phyloP scores from a whole-genome alignment of 2,888 invertebrate genomes.

The Yponomeuta sedellus region DNA sequence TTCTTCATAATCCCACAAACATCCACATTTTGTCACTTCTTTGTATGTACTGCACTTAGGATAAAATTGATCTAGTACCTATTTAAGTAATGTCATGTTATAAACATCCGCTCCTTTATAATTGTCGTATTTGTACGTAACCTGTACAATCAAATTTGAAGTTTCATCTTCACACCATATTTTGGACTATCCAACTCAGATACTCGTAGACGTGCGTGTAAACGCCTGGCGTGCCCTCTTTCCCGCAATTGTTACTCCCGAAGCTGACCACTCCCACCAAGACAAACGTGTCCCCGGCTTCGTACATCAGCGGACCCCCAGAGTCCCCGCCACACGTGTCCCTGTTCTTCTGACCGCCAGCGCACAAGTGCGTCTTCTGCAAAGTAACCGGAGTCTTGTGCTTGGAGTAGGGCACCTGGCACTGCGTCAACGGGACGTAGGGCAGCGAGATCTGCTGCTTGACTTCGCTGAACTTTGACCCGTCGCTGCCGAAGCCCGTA shows the following conservation, averaged over 20 bases:
- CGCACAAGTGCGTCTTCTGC: constrained; percentile 31
- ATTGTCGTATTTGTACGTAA: too few relatives aligned
- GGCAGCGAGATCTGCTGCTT: constrained; percentile 33
- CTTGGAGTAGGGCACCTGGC: constrained; percentile 18
- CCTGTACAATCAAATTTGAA: too few relatives aligned
- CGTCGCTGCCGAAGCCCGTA: constrained; percentile 65
- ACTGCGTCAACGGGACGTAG: constrained; percentile 24
- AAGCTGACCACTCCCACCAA: constrained; percentile 61
- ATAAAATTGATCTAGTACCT: too few relatives aligned
- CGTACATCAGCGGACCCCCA: constrained; percentile 74
- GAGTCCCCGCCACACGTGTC: constrained; percentile 78
- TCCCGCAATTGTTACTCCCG: constrained; percentile 53
- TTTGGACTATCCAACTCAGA: constrained; percentile 53
- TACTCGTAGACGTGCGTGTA: constrained; percentile 60
- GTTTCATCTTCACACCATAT: constrained; percentile 21
- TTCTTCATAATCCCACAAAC: too few relatives aligned
- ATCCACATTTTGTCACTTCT: too few relatives aligned
- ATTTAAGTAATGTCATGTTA: too few relatives aligned
- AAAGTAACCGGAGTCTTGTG: neutral
- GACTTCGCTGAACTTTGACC: constrained; percentile 36
- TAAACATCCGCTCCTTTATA: too few relatives aligned
- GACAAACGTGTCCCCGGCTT: constrained; percentile 24
- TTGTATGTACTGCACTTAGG: too few relatives aligned
- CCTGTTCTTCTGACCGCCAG: constrained; percentile 24
- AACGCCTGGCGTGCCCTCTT: constrained; percentile 52